These are phyloP conservation scores for Micropoecilia bifurca DNA, from an alignment of 2,797 vertebrate species.

Conservation along the genomic window DNA sequence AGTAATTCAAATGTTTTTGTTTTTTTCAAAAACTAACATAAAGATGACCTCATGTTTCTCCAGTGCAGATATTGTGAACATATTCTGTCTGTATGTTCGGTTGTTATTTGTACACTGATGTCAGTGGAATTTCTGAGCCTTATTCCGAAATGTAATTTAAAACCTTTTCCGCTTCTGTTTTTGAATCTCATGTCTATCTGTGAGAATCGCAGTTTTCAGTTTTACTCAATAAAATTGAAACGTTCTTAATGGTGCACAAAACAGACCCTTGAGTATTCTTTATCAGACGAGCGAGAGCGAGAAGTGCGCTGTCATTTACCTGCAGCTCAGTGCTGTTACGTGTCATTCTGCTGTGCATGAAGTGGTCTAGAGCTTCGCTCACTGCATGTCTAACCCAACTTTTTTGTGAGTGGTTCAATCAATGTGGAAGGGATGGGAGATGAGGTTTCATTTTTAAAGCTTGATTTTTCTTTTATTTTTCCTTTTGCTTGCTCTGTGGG, in stretches of 20 bases:
- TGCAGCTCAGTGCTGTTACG: constrained; percentile 13
- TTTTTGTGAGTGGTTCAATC: constrained; percentile 45
- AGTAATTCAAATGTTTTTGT: constrained; percentile 33
- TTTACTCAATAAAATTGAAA: constrained; percentile 75
- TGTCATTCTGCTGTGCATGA: constrained; percentile 56
- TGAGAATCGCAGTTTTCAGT: constrained; percentile 50
- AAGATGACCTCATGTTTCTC: constrained; percentile 59
- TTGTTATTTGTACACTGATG: constrained; percentile 60
- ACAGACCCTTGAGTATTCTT: constrained; percentile 77
- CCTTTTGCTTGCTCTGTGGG: constrained; percentile 49
- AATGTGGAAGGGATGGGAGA: constrained; percentile 23
- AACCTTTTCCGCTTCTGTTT: constrained; percentile 49
- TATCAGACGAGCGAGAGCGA: constrained; percentile 41
- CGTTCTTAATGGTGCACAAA: constrained; percentile 67
- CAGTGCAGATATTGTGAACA: constrained; percentile 56
- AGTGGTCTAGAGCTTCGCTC: constrained; percentile 47
- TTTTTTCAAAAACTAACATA: constrained; percentile 36
- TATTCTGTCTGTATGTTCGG: constrained; percentile 47
- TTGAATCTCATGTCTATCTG: constrained; percentile 61
- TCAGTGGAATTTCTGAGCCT: constrained; percentile 52
- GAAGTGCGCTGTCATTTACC: constrained; percentile 29
- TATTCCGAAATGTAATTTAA: constrained; percentile 49
- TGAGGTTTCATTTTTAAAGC: constrained; percentile 50
- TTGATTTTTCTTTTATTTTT: constrained; percentile 17
- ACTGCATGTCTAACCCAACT: constrained; percentile 66